phyloP scores from a whole-genome alignment of 2,113 vertebrate genomes.

The Cyprinodon tularosa region DNA sequence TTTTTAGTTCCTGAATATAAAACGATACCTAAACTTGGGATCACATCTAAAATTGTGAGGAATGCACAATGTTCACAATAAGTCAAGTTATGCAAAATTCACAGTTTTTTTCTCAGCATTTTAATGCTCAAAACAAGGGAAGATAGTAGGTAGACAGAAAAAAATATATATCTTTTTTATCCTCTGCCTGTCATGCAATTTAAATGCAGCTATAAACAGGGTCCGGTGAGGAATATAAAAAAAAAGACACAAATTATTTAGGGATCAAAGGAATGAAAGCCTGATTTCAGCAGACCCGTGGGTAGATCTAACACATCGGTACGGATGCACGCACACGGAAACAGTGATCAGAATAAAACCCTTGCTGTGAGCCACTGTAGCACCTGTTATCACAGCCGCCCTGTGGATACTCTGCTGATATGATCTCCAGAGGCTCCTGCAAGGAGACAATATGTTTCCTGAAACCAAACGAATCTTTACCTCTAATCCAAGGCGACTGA shows the following conservation, averaged over 20 bases:
- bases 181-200: not conserved
- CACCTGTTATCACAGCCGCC: conserved; percentile 1
- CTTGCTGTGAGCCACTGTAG: not conserved
- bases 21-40: no score
- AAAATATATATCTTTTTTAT: not conserved
- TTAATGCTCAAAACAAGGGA: not conserved
- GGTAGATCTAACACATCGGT: not conserved
- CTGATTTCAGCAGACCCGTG: not conserved
- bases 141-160: not conserved
- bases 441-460: not conserved
- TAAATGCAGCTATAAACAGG: not conserved
- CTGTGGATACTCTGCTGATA: not conserved
- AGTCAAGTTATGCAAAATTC: not conserved
- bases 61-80: not conserved
- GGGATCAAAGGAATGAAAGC: not conserved
- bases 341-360: not conserved
- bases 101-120: not conserved
- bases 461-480: not conserved
- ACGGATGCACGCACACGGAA: not conserved
- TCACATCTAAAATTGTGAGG: no score
- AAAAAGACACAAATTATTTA: not conserved
- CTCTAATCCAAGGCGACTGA: not conserved
- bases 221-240: not conserved
- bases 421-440: conserved; percentile 1
- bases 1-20: no score